A percentile compares a stretch with the other conserved stretches of the same genome.
Evolutionary conservation across 1,140 invertebrate genomes (phyloP).

Genomic region (Aphelinus certus): DNA sequence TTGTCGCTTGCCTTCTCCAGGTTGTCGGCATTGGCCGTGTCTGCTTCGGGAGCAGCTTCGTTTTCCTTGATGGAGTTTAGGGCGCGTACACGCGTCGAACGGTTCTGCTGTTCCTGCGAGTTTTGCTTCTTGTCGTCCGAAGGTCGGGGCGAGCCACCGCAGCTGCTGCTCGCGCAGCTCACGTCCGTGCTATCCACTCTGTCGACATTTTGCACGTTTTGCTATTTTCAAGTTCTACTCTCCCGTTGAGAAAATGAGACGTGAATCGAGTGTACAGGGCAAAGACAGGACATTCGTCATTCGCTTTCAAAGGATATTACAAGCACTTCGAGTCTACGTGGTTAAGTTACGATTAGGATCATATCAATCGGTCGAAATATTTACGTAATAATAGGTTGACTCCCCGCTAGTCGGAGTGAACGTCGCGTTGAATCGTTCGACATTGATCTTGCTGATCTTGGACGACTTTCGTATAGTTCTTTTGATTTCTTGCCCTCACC

Average conservation of each 20-base stretch:
- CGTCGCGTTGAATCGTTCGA: conserved; percentile 38
- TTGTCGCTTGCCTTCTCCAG: not conserved
- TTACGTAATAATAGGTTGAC: not conserved
- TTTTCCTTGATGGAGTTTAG: not conserved
- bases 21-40: not conserved
- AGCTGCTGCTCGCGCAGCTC: conserved; percentile 48
- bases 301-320: too few relatives aligned
- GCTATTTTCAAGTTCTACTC: conserved; percentile 32
- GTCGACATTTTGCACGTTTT: conserved; percentile 4
- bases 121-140: conserved; percentile 34
- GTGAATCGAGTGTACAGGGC: not conserved
- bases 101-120: conserved; percentile 36
- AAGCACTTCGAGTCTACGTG: too few relatives aligned
- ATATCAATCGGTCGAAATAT: not conserved
- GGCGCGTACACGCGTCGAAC: conserved; percentile 39
- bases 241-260: not conserved
- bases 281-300: too few relatives aligned
- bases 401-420: conserved; percentile 42
- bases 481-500: conserved; percentile 26
- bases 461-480: conserved; percentile 20
- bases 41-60: not conserved
- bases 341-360: too few relatives aligned
- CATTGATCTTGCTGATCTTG: conserved; percentile 37
- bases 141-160: conserved; percentile 39
- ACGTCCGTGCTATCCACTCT: conserved; percentile 42